Evolutionary conservation across 2,113 vertebrate species (phyloP).

Genomic region (Mirounga angustirostris): DNA sequence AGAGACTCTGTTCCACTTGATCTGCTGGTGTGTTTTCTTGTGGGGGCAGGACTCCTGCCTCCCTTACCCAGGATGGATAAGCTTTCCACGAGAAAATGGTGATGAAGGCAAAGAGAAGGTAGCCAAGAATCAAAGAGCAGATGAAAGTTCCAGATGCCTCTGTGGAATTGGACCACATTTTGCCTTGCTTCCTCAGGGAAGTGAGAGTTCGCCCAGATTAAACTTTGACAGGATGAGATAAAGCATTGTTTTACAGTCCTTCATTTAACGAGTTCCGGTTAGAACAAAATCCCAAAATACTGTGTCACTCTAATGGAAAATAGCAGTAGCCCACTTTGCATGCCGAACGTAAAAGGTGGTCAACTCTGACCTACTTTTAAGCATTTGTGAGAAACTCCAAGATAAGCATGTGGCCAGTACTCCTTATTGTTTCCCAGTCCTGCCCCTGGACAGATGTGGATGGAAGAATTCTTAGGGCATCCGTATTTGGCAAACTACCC

Average conservation of each 20-base stretch:
- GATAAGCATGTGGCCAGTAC: neutral
- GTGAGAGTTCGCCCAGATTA: conserved; percentile 40
- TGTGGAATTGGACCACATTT: conserved; percentile 18
- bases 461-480: neutral
- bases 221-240: conserved; percentile 61
- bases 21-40: neutral
- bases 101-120: conserved; percentile 20
- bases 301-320: neutral
- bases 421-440: neutral
- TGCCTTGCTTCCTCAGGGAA: conserved; percentile 71
- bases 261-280: neutral
- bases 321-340: neutral
- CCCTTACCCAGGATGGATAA: conserved; percentile 46
- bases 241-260: conserved; percentile 10
- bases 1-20: neutral
- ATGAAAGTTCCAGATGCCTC: conserved; percentile 70
- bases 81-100: conserved; percentile 44
- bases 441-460: neutral
- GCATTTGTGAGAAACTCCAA: conserved; percentile 14
- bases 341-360: neutral
- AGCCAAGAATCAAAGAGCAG: conserved; percentile 57
- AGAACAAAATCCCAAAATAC: conserved; percentile 26
- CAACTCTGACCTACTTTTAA: conserved; percentile 69
- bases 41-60: neutral
- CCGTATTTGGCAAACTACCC: neutral